These are phyloP conservation scores for Phylloscopus trochiloides DNA, from an alignment of 2,113 vertebrate genomes.

Conservation along the genomic window DNA sequence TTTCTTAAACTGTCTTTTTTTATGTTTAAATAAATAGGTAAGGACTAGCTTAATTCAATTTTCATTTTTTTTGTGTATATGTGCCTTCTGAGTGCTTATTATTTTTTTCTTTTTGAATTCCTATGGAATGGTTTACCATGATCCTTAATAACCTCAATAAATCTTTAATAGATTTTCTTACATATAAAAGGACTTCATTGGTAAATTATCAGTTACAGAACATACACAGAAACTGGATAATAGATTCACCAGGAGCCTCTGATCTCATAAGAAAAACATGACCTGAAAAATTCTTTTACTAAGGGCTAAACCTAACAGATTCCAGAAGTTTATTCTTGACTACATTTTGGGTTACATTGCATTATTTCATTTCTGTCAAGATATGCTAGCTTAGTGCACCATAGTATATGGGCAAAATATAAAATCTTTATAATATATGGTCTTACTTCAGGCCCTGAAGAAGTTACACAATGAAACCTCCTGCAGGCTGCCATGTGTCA, in stretches of 20 bases:
- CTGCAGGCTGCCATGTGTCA: background rate
- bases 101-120: background rate
- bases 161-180: background rate
- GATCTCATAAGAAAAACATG: background rate
- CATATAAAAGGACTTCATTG: background rate
- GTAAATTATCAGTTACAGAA: background rate
- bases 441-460: background rate
- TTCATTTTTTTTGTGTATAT: background rate
- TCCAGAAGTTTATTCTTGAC: background rate
- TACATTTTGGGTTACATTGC: background rate
- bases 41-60: background rate
- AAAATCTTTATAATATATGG: background rate
- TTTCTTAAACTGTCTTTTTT: background rate
- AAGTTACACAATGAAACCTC: background rate
- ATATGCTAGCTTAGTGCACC: background rate
- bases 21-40: background rate
- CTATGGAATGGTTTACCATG: background rate
- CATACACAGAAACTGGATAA: background rate
- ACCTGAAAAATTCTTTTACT: background rate
- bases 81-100: background rate
- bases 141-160: background rate
- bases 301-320: background rate
- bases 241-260: background rate
- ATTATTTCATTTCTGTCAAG: background rate
- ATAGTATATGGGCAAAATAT: background rate